Base-by-base conservation (phyloP, 2,797 vertebrate genomes). In the Helostoma temminkii region DNA sequence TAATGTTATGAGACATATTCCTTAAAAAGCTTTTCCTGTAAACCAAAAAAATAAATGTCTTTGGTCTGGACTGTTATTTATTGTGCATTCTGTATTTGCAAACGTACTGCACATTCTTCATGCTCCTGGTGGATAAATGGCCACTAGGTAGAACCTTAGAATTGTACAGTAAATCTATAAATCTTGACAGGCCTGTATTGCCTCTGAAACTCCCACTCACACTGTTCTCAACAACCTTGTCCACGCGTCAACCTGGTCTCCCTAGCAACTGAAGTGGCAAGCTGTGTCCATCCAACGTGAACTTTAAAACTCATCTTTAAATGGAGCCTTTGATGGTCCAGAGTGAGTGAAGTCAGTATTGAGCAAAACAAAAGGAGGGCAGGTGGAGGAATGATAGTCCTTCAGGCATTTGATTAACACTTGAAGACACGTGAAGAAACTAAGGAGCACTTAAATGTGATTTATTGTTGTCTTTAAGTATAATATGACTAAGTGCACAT, bases 201-300 rank as follows among this genome's bases (percentile, higher is more conserved):
- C 66, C 81, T 84, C 78, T 85, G 55, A 70, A 76, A 82, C 85
- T 81, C 89, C 80, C 79, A 86, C 87, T 84, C 81, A 52, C 78
- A 58, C 57, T 68, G 64, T 71, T 84, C 65, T 82, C 77, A 81
- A 89, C 83, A 86, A 86, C 70, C 81, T 10, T 75, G 80, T 80
- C 82, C 74, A 72, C 86, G 78, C 62, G 64, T 79, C 84, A 71
- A 91, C 89, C 85, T 89, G 93, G 92, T 94, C 90, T 84, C 92
- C 89, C 91, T 21, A 61, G 93, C 85, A 93, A 94, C 93, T 37
- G 54, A 83, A 84, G 80, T 82, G 84, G 81, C 78, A 82, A 83
- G 65, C 86, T 66, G 73, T 49, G 74, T 78, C 78, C 70, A 66
- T 85, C 75, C 48, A 61, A 73, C 30, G 9, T 80, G 71, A 85